Percentiles rank a stretch among this genome's conserved stretches.
Conservation (phyloP, 2,797 vertebrate species). For the Dallia pectoralis region DNA sequence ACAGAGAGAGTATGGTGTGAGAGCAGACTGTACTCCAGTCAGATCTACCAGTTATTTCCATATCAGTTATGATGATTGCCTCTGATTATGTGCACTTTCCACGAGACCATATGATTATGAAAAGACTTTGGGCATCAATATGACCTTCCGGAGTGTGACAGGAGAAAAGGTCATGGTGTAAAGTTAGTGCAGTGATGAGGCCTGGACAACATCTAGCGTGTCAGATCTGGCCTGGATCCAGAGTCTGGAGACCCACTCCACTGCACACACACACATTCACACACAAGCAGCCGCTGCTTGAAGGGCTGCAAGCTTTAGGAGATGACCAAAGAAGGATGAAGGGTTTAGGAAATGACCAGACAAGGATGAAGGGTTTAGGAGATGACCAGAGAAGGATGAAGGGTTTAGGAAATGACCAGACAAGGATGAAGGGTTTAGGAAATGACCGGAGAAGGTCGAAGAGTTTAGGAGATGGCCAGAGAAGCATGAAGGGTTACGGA, state of each 20-base stretch:
- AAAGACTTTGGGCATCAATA: background rate
- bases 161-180: background rate
- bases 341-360: background rate
- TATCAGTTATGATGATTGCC: background rate
- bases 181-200: background rate
- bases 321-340: background rate
- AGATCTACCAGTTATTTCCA: background rate
- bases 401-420: background rate
- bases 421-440: background rate
- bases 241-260: constrained; percentile 4
- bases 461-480: background rate
- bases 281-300: too few species aligned
- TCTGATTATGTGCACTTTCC: background rate
- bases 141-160: background rate
- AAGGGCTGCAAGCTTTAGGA: background rate
- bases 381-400: background rate
- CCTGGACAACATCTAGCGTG: constrained; percentile 1
- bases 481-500: background rate
- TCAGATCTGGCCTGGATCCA: constrained; percentile 19
- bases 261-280: too few species aligned
- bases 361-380: background rate
- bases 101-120: background rate
- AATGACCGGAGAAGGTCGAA: background rate
- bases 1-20: background rate
- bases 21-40: background rate